phyloP scores from a whole-genome alignment of 2,888 invertebrate species.

The Dorcus hopei region DNA sequence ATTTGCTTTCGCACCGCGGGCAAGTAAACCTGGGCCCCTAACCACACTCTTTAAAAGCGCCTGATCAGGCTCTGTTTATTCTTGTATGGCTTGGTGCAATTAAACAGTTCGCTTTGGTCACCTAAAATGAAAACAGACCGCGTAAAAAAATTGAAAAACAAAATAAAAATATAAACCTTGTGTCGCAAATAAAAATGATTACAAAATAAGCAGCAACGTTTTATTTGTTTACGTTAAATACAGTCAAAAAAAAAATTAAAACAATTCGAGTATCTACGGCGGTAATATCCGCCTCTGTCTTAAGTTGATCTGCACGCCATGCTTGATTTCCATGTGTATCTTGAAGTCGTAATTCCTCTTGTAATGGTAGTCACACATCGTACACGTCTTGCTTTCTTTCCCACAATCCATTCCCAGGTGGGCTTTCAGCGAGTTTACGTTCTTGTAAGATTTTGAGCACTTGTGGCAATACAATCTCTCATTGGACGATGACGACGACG shows the following conservation, averaged over 20 bases:
- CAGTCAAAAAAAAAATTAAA: not conserved
- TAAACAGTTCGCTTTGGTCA: not conserved
- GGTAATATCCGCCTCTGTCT: conserved; percentile 7
- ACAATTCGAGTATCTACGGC: not conserved
- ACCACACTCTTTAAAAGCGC: not conserved
- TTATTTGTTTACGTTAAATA: no score
- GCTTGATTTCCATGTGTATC: conserved; percentile 16
- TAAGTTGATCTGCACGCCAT: conserved; percentile 7
- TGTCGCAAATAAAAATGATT: no score
- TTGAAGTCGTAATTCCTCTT: conserved; percentile 18
- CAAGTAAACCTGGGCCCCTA: not conserved
- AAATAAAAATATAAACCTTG: not conserved
- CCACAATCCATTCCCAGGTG: conserved; percentile 17
- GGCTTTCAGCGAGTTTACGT: conserved; percentile 20
- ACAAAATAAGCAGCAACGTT: no score
- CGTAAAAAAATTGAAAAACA: not conserved
- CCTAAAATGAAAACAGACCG: not conserved
- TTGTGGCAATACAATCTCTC: conserved; percentile 13
- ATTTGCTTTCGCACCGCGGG: conserved; percentile 15
- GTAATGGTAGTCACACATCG: conserved; percentile 11
- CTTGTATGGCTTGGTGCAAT: conserved; percentile 21
- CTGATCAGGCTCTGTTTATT: conserved; percentile 2
- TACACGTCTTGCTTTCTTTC: conserved; percentile 10
- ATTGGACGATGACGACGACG: not conserved
- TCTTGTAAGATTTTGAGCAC: conserved; percentile 22